phyloP scores from a whole-genome alignment of 1,140 invertebrate genomes.

The Trichoplusia ni region DNA sequence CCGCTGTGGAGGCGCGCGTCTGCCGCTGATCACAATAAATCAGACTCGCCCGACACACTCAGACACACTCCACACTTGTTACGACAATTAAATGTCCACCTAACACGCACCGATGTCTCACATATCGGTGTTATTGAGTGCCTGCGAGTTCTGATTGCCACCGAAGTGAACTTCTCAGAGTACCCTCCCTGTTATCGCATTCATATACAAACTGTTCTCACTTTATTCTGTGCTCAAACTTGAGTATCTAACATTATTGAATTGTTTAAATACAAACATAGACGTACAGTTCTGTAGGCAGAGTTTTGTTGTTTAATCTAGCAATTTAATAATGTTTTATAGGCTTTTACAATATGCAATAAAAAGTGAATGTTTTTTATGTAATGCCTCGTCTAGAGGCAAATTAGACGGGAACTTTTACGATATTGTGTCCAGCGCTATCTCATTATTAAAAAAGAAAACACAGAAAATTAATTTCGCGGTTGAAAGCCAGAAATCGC shows the following conservation, averaged over 20 bases:
- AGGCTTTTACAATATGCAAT: no score
- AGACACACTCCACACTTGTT: background rate
- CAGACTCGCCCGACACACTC: constrained; percentile 29
- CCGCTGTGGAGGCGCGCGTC: constrained; percentile 22
- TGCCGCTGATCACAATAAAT: constrained; percentile 54
- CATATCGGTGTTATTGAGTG: background rate
- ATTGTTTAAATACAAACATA: no score
- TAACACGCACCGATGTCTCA: no score
- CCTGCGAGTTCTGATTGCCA: background rate
- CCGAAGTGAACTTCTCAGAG: no score
- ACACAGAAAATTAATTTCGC: constrained; percentile 41
- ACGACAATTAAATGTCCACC: constrained; percentile 5
- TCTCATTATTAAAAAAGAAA: constrained; percentile 36
- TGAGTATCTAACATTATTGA: no score
- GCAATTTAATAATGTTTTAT: no score
- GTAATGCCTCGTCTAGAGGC: constrained; percentile 30
- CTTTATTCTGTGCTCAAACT: no score
- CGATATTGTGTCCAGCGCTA: constrained; percentile 30
- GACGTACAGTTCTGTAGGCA: no score
- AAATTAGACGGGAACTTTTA: constrained; percentile 40
- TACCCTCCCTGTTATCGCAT: no score
- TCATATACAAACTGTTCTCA: no score
- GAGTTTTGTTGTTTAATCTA: no score
- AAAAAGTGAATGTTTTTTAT: no score
- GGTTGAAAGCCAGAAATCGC: constrained; percentile 27